Base-by-base conservation (phyloP, 2,888 invertebrate genomes). In the Cartodere bifasciata region DNA sequence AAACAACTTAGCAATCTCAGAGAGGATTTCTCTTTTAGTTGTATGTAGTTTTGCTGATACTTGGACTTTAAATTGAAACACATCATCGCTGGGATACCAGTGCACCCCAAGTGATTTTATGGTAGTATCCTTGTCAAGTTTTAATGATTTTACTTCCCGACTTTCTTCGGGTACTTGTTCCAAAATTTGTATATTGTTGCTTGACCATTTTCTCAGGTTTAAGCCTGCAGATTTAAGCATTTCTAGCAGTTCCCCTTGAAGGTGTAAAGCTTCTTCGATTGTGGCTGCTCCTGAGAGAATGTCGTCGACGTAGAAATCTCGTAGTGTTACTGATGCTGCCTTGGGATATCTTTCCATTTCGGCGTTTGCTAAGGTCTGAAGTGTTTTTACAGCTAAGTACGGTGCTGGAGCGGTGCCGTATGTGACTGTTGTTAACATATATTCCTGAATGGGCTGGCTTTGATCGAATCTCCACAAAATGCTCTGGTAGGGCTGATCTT, bases 251-350 rank as follows among this genome's bases (percentile, higher is more conserved):
- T 39, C 10, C 9, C 27, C 7, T 24, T 29, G 23, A 10, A 44
- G 17, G 13, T 6, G 13, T 24, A 26, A 20, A 5, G 29, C 23
- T 5, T 29, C 24, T 24, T 39, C 33, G 12, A 32, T 4, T 3
- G 29, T 23, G 17, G 29, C 25, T 7, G 34, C 10, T 3, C 37
- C 37, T 4, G 28, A 10, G 4, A 38, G 9, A 12, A 29, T 22
- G 16, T 45, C 45, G 29, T 46, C 46, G 6, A 43, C 37, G 23
- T 45, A 46, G 11, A 45, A 43, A 16, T 40, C 41, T 12, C 29
- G 28, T 2, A 15, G 5, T 5, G 36, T 17, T n/a, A 40, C 29
- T 23, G 28, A 21, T 12, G 39, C 13, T 4, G 40, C 41, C 13
- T 27, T 10, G 0, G 42, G 41, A 28, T 34, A 39, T 1, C 13